Percentiles rank a stretch among this genome's conserved stretches.
Conservation (phyloP, 2,888 invertebrate species). For the Fragum whitleyi region DNA sequence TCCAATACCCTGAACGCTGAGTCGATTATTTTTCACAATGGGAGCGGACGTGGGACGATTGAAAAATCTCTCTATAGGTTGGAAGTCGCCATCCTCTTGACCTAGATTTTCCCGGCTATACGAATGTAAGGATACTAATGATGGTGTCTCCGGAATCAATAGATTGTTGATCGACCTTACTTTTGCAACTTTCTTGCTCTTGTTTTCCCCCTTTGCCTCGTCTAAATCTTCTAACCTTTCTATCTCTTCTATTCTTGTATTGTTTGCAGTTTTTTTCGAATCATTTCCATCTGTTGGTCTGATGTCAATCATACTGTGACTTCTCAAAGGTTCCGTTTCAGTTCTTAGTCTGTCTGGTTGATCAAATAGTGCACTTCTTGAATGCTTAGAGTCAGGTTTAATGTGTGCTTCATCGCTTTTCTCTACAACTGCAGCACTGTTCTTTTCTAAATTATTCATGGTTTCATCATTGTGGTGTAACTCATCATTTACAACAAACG, state of each 20-base stretch:
- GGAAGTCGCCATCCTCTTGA: slow-evolving; percentile 19
- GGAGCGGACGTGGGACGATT: slow-evolving; percentile 24
- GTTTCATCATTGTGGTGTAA: background rate
- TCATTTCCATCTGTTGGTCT: background rate
- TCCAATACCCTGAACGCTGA: slow-evolving; percentile 17
- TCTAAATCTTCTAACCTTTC: background rate
- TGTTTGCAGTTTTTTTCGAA: background rate
- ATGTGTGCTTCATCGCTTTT: background rate
- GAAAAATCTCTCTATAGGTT: slow-evolving; percentile 17
- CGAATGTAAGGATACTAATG: slow-evolving; percentile 33
- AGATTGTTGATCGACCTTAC: background rate
- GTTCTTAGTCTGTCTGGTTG: background rate
- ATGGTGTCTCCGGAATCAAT: slow-evolving; percentile 36
- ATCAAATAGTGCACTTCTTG: background rate
- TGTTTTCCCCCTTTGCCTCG: background rate
- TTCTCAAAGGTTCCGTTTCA: background rate
- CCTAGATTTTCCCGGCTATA: slow-evolving; percentile 5
- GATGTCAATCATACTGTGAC: slow-evolving; percentile 15
- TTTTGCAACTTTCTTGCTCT: background rate
- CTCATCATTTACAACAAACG: background rate
- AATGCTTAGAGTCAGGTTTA: background rate
- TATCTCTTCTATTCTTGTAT: slow-evolving; percentile 2
- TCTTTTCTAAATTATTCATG: background rate
- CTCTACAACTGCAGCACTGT: background rate
- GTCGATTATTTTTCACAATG: background rate